A percentile compares a stretch with the other conserved stretches of the same genome.
These are phyloP conservation scores for Macrotus californicus DNA, from an alignment of 2,113 vertebrate species.

Conservation along the genomic window DNA sequence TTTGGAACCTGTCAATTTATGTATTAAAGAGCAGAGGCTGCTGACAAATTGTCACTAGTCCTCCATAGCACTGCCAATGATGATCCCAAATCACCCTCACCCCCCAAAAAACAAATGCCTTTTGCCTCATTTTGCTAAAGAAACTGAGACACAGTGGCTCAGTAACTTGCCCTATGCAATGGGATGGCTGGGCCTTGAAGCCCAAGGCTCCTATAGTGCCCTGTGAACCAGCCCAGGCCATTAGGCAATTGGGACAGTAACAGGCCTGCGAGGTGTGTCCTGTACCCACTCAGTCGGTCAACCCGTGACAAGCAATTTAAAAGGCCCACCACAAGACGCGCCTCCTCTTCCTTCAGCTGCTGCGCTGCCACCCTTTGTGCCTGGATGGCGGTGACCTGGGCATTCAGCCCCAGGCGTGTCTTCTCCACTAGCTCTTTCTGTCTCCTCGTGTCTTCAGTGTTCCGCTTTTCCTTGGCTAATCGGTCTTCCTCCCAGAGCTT, in stretches of 20 bases:
- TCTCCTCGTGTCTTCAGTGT: conserved; percentile 34
- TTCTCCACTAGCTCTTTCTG: conserved; percentile 49
- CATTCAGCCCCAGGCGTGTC: conserved; percentile 60
- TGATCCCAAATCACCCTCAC: not conserved
- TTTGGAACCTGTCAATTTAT: not conserved
- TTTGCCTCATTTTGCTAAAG: not conserved
- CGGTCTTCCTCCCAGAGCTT: conserved; percentile 86
- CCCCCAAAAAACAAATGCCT: not conserved
- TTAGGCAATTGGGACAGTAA: not conserved
- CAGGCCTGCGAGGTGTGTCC: too few species aligned
- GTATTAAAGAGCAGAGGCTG: not conserved
- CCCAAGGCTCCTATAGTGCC: not conserved
- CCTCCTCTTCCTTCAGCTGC: conserved; percentile 83
- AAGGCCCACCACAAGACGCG: conserved; percentile 79
- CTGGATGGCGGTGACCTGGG: conserved; percentile 69
- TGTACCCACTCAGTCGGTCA: fast-evolving
- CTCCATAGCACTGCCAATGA: not conserved
- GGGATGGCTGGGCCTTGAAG: not conserved
- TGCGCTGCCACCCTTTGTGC: conserved; percentile 67
- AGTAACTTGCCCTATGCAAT: not conserved
- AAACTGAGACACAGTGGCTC: not conserved
- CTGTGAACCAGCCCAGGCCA: not conserved
- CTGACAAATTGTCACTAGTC: not conserved
- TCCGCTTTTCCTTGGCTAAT: conserved; percentile 81
- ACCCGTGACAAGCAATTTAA: fast-evolving